Evolutionary conservation across 2,888 invertebrate species (phyloP).

Genomic region (Drosophila eohydei): DNA sequence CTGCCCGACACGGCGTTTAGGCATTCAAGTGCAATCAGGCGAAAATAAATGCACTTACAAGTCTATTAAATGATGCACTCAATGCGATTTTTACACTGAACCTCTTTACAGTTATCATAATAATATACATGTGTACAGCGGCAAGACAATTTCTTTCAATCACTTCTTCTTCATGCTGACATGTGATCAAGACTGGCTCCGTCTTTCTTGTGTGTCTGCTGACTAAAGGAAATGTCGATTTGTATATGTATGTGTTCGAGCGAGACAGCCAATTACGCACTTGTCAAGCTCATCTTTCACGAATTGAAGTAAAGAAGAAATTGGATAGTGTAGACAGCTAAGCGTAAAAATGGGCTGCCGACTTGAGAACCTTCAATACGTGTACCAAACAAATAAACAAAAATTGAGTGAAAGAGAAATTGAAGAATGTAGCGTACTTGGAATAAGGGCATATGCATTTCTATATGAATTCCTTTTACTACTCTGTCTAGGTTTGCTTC

Average conservation of each 20-base stretch:
- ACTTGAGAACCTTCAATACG: neutral
- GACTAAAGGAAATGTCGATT: neutral
- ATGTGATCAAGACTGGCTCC: constrained; percentile 1
- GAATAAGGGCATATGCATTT: neutral
- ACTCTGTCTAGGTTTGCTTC: neutral
- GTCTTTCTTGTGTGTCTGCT: neutral
- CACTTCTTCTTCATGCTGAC: constrained; percentile 1
- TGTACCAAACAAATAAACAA: neutral
- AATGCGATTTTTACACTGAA: neutral
- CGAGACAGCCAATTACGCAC: constrained; percentile 8
- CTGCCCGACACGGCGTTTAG: neutral
- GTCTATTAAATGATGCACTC: constrained; percentile 9
- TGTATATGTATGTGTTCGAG: neutral
- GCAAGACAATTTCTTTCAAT: neutral
- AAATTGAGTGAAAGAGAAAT: neutral
- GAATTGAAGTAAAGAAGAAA: neutral
- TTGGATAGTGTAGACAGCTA: neutral
- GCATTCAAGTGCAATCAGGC: constrained; percentile 3
- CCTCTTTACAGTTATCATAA: constrained; percentile 1
- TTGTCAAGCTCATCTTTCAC: constrained; percentile 6
- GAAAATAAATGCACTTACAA: constrained; percentile 6
- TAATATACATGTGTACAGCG: neutral
- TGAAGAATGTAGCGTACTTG: neutral
- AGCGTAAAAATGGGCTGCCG: neutral
- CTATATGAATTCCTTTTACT: neutral